A percentile compares a stretch with the other conserved stretches of the same genome.
phyloP scores from a whole-genome alignment of 2,888 invertebrate genomes.

The Drosophila austrosaltans region DNA sequence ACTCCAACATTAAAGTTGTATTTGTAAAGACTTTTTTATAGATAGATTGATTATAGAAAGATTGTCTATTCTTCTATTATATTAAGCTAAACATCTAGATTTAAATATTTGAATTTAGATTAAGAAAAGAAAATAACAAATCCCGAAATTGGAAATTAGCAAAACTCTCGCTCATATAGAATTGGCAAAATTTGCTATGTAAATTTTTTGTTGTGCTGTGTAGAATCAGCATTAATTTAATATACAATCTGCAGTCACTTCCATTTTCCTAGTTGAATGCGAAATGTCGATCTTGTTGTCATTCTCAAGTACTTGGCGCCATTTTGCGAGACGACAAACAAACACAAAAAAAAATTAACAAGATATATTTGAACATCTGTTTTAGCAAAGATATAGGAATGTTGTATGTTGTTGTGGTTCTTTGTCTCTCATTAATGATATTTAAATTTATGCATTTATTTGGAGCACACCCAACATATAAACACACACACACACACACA shows the following conservation, averaged over 20 bases:
- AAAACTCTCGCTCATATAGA: neutral
- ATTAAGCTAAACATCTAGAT: neutral
- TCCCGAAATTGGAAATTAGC: neutral
- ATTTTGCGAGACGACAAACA: conserved; percentile 34
- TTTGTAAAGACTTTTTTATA: too few relatives aligned
- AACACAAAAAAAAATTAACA: conserved; percentile 8
- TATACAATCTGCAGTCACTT: neutral
- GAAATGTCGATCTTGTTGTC: conserved; percentile 1
- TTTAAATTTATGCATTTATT: conserved; percentile 60
- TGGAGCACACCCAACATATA: conserved; percentile 35
- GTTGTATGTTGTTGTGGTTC: conserved; percentile 28
- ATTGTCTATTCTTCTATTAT: neutral
- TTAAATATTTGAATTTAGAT: neutral
- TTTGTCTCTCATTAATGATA: conserved; percentile 53
- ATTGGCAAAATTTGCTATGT: neutral
- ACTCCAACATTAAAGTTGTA: too few relatives aligned
- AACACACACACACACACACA: conserved; percentile 8
- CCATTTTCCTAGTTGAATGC: neutral
- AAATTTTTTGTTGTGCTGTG: neutral
- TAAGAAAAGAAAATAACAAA: too few relatives aligned
- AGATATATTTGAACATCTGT: conserved; percentile 57
- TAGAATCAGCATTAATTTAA: neutral
- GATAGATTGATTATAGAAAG: too few relatives aligned
- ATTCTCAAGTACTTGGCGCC: conserved; percentile 40
- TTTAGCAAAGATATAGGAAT: conserved; percentile 21